These are phyloP conservation scores for Drosophila helvetica DNA, from an alignment of 2,888 invertebrate genomes.

Conservation along the genomic window DNA sequence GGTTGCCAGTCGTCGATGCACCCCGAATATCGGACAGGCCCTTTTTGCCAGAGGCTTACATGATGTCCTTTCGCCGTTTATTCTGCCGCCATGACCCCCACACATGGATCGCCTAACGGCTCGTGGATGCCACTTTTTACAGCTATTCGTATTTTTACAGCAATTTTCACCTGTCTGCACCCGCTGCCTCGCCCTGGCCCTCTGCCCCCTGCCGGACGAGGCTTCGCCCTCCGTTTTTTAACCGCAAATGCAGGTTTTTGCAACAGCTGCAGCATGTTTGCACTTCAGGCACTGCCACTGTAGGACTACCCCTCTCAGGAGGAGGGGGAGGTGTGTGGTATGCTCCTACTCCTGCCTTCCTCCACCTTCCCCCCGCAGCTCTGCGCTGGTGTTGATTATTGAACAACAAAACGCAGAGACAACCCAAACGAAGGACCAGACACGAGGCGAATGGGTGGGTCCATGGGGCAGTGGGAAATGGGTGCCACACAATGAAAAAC, in stretches of 20 bases:
- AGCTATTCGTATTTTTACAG: constrained; percentile 33
- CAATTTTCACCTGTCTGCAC: constrained; percentile 58
- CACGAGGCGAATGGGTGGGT: constrained; percentile 2
- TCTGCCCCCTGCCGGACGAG: neutral
- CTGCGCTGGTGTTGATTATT: constrained; percentile 53
- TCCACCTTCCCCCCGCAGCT: constrained; percentile 12
- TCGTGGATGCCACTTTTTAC: constrained; percentile 26
- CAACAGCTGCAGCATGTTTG: constrained; percentile 30
- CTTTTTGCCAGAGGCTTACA: neutral
- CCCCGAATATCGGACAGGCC: neutral
- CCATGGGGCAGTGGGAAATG: constrained; percentile 16
- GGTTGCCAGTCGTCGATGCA: constrained; percentile 25
- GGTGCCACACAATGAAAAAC: constrained; percentile 31
- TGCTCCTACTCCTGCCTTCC: neutral
- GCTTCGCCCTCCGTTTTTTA: constrained; percentile 49
- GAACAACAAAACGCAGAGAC: constrained; percentile 50
- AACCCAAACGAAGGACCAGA: constrained; percentile 14
- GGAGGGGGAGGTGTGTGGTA: too few relatives aligned
- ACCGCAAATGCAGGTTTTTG: constrained; percentile 71
- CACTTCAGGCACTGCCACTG: neutral
- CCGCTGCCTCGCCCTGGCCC: too few relatives aligned
- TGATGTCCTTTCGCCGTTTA: constrained; percentile 8
- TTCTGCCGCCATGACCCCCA: constrained; percentile 1
- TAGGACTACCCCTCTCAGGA: too few relatives aligned
- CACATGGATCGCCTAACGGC: constrained; percentile 24